phyloP scores from a whole-genome alignment of 2,797 vertebrate genomes.

The Labeo calbasu region DNA sequence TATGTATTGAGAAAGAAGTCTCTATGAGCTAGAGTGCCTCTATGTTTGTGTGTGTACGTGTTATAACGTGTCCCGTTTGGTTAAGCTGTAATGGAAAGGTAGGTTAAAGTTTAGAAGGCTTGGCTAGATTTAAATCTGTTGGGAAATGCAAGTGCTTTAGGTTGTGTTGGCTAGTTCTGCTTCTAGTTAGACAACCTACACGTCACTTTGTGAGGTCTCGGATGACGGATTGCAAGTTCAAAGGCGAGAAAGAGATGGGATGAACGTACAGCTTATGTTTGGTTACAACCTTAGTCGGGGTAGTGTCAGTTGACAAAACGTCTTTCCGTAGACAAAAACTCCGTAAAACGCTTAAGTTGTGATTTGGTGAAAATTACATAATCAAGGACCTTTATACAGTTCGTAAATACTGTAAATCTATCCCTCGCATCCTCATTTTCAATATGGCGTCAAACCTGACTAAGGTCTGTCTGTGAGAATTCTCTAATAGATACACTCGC shows the following conservation, averaged over 20 bases:
- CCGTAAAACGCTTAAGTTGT: not conserved
- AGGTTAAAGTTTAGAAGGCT: not conserved
- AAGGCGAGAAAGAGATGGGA: not conserved
- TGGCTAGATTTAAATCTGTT: constrained; percentile 25
- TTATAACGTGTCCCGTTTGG: not conserved
- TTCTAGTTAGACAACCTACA: not conserved
- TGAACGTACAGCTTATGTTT: not conserved
- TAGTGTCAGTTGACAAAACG: not conserved
- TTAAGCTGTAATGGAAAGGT: constrained; percentile 4
- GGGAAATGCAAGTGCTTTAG: constrained; percentile 18
- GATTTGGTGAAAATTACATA: not conserved
- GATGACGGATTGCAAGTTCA: not conserved
- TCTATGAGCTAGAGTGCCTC: not conserved
- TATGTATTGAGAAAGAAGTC: constrained; percentile 6
- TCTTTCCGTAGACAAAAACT: not conserved
- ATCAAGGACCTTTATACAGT: not conserved
- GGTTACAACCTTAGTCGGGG: not conserved
- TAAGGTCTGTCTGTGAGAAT: not conserved
- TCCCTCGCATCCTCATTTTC: not conserved
- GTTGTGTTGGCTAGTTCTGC: not conserved
- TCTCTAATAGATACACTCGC: not conserved
- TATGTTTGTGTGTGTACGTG: not conserved
- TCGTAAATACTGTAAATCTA: not conserved
- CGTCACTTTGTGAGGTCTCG: not conserved
- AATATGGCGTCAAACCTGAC: not conserved